These are phyloP conservation scores for Drosophila affinis DNA, from an alignment of 2,888 invertebrate genomes.

Conservation along the genomic window DNA sequence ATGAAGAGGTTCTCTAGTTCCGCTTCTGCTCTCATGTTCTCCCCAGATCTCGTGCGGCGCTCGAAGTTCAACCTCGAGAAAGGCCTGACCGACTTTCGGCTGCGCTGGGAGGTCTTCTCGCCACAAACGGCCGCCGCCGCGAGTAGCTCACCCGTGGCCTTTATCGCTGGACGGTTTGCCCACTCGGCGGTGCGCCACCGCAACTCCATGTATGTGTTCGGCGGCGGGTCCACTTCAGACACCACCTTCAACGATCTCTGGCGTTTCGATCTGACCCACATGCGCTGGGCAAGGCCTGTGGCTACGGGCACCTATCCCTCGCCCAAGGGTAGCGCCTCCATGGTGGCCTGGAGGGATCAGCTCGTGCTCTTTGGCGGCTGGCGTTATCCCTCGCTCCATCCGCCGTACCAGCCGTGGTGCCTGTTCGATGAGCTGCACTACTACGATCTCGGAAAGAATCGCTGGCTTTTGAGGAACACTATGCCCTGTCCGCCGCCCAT, in stretches of 20 bases:
- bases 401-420: slow-evolving; percentile 92
- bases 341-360: slow-evolving; percentile 93
- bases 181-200: slow-evolving; percentile 94
- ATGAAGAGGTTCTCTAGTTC: neutral
- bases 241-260: slow-evolving; percentile 99
- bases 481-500: slow-evolving; percentile 84
- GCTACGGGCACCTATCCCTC: slow-evolving; percentile 93
- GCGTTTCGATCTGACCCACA: slow-evolving; percentile 93
- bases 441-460: slow-evolving; percentile 91
- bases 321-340: slow-evolving; percentile 96
- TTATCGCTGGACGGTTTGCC: slow-evolving; percentile 95
- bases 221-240: slow-evolving; percentile 96
- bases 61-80: slow-evolving; percentile 90
- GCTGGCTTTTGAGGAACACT: slow-evolving; percentile 86
- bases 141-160: slow-evolving; percentile 84
- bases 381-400: slow-evolving; percentile 95
- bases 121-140: slow-evolving; percentile 60
- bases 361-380: slow-evolving; percentile 97
- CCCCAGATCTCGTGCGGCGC: slow-evolving; percentile 91
- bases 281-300: slow-evolving; percentile 93
- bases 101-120: slow-evolving; percentile 88
- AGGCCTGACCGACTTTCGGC: slow-evolving; percentile 90
- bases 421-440: slow-evolving; percentile 96
- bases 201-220: slow-evolving; percentile 97
- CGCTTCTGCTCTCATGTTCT: neutral